Evolutionary conservation across 2,113 vertebrate species (phyloP).

Genomic region (Nothobranchius kuhntae): DNA sequence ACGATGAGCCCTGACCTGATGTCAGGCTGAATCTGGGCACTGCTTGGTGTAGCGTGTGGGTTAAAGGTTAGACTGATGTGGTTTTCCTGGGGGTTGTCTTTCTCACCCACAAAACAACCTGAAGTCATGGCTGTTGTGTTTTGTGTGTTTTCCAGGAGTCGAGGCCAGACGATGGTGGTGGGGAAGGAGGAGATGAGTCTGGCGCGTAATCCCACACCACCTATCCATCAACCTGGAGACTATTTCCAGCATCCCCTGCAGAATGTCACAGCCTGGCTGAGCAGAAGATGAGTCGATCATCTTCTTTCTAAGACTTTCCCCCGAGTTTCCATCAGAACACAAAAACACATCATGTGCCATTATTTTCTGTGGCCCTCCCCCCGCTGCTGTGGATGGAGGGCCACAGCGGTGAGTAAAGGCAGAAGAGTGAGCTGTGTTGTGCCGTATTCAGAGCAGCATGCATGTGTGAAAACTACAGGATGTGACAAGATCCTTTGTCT

Average conservation of each 20-base stretch:
- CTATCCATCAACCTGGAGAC: slow-evolving; percentile 75
- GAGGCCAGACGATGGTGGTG: slow-evolving; percentile 28
- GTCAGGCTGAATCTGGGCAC: background rate
- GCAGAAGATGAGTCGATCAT: slow-evolving; percentile 73
- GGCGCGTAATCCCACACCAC: slow-evolving; percentile 71
- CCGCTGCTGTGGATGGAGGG: slow-evolving; percentile 33
- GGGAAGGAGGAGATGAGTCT: slow-evolving; percentile 57
- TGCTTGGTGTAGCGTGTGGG: background rate
- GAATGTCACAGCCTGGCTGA: slow-evolving; percentile 68
- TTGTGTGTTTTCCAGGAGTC: slow-evolving; percentile 56
- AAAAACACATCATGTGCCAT: slow-evolving; percentile 68
- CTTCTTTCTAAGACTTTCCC: slow-evolving; percentile 57
- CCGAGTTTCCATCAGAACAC: slow-evolving; percentile 65
- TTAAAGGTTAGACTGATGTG: slow-evolving; percentile 13
- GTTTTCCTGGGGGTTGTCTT: slow-evolving; percentile 17
- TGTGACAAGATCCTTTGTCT: slow-evolving; percentile 65
- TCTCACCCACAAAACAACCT: slow-evolving; percentile 21
- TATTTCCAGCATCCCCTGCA: slow-evolving; percentile 65
- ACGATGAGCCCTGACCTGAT: background rate
- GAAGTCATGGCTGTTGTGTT: slow-evolving; percentile 29
- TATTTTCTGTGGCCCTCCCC: slow-evolving; percentile 51
- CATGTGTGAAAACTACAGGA: slow-evolving; percentile 57
- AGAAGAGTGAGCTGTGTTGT: slow-evolving; percentile 33
- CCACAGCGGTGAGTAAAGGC: slow-evolving; percentile 27
- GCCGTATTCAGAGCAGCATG: slow-evolving; percentile 44